Evolutionary conservation across 2,888 invertebrate genomes (phyloP), one percentile per base, ranked within the genome.

Genomic region (Macrosiphum euphorbiae): DNA sequence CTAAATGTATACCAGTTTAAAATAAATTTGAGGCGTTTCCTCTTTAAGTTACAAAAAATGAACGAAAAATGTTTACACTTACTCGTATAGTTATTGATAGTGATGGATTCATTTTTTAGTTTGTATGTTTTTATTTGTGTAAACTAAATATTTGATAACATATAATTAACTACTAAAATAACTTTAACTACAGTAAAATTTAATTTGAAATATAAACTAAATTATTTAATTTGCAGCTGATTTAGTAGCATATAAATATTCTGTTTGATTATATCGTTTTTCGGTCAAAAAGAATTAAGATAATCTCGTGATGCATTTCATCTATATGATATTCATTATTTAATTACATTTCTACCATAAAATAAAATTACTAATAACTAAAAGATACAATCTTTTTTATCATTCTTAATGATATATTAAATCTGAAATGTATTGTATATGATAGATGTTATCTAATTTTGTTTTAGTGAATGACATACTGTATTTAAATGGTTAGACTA

Each of bases 401-500:
- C 16, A 78, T 78, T 78, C 26, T 20, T 35, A 91, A 47, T 85
- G 24, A 86, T 44, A 44, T 58, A 86, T 86, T 55, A 78, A 86
- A 88, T 20, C 1, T 44, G 24, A 78, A 67, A 67, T 67, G 1
- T 67, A 52, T 92, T 88, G 24, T 88, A 41, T 78, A 50, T 91
- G 10, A 47, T 50, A 92, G 20, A 52, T 52, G 78, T 78, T 67
- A 52, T 88, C 41, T 28, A 78, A 92, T 78, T 92, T 88, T 52
- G 52, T 88, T 52, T 88, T 88, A 78, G 26, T 44, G 35, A 88
- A 78, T 92, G 88, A n/a, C 78, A 88, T 92, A 44, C 88, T 88
- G 92, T 55, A 88, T 92, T 88, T 78, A 55, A 92, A 88, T 78
- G 50, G 50, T 87, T 50, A 90, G 35, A 90, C 86, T 61, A 85